These are phyloP conservation scores for Miltochrista miniata DNA, from an alignment of 2,888 invertebrate species.

Conservation along the genomic window DNA sequence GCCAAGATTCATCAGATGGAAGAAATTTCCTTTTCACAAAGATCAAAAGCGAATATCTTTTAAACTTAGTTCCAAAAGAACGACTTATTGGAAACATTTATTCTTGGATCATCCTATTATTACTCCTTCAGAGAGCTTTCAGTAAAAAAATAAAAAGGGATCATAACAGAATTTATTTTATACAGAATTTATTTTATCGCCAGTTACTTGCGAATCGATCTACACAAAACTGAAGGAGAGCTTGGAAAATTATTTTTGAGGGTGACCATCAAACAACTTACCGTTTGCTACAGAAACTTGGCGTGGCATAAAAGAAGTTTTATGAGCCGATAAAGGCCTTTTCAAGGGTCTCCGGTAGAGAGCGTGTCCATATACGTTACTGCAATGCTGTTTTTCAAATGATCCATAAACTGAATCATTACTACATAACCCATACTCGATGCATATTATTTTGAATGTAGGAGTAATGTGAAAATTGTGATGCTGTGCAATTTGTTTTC, in stretches of 20 bases:
- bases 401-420: constrained; percentile 45
- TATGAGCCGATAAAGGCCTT: constrained; percentile 78
- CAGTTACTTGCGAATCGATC: constrained; percentile 67
- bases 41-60: constrained; percentile 35
- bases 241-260: constrained; percentile 75
- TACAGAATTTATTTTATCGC: constrained; percentile 73
- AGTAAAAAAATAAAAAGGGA: constrained; percentile 71
- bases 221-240: constrained; percentile 58
- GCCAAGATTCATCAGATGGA: background rate
- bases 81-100: constrained; percentile 71
- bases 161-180: constrained; percentile 76
- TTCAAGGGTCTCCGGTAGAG: constrained; percentile 65
- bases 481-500: too few relatives aligned
- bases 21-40: constrained; percentile 1
- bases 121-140: constrained; percentile 60
- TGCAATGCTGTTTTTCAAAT: constrained; percentile 39
- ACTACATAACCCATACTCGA: constrained; percentile 13
- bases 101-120: constrained; percentile 74
- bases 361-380: constrained; percentile 47
- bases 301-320: constrained; percentile 75
- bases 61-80: constrained; percentile 53
- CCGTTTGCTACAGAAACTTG: constrained; percentile 71
- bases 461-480: too few relatives aligned
- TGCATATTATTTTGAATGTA: background rate
- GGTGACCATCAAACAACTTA: constrained; percentile 76